phyloP scores from a whole-genome alignment of 1,140 invertebrate genomes.

The Zeugodacus cucurbitae region DNA sequence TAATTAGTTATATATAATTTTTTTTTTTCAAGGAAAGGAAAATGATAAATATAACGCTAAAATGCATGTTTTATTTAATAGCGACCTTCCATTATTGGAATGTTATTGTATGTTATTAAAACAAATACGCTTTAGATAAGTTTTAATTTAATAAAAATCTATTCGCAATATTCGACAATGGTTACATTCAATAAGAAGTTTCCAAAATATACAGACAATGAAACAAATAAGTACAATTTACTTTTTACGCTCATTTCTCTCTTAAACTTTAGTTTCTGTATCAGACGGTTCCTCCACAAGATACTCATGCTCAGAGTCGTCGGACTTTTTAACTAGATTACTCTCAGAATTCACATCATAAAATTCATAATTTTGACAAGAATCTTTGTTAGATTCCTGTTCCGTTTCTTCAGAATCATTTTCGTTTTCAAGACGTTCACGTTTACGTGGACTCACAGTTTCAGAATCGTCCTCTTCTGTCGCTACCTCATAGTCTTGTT shows the following conservation, averaged over 20 bases:
- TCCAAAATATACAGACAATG: constrained; percentile 31
- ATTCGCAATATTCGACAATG: neutral
- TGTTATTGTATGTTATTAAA: too few relatives aligned
- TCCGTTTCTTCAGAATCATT: neutral
- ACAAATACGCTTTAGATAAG: neutral
- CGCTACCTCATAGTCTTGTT: neutral
- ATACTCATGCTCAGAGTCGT: constrained; percentile 52
- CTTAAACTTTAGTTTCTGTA: constrained; percentile 39
- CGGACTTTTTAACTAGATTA: constrained; percentile 37
- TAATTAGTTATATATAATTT: too few relatives aligned
- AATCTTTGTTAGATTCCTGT: neutral
- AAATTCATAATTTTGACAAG: neutral
- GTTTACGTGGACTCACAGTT: constrained; percentile 27
- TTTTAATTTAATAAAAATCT: neutral
- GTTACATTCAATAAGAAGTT: constrained; percentile 29
- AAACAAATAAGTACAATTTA: constrained; percentile 1
- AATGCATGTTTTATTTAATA: too few relatives aligned
- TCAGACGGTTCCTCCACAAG: constrained; percentile 57
- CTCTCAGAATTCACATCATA: neutral
- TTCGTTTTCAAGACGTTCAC: constrained; percentile 32
- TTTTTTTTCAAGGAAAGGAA: too few relatives aligned
- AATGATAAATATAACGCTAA: too few relatives aligned
- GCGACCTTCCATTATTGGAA: too few relatives aligned
- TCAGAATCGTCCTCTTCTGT: constrained; percentile 36
- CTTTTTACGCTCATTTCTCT: neutral